These are phyloP conservation scores for Drosophila antonietae DNA, from an alignment of 2,888 invertebrate genomes.

Conservation along the genomic window DNA sequence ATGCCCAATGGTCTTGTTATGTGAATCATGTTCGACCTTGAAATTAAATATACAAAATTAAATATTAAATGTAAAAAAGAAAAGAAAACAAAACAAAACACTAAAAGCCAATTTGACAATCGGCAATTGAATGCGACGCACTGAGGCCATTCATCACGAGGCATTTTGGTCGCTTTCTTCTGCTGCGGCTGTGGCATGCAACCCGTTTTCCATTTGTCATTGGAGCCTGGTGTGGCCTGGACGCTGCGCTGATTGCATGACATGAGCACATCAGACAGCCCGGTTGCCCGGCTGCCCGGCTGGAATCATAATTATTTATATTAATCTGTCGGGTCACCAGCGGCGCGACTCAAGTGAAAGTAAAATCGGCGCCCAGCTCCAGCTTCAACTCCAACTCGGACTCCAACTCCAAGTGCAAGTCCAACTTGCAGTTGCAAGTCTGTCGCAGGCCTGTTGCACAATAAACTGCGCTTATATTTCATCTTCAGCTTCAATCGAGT, in stretches of 20 bases:
- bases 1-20: slow-evolving; percentile 19
- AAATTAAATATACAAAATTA: slow-evolving; percentile 17
- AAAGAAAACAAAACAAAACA: slow-evolving; percentile 7
- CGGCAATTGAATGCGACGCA: slow-evolving; percentile 11
- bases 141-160: slow-evolving; percentile 26
- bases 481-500: slow-evolving; percentile 46
- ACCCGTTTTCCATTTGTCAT: slow-evolving; percentile 56
- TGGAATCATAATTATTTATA: slow-evolving; percentile 75
- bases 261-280: slow-evolving; percentile 70
- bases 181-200: slow-evolving; percentile 25
- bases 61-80: background rate
- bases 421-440: slow-evolving; percentile 11
- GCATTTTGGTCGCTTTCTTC: slow-evolving; percentile 44
- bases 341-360: slow-evolving; percentile 68
- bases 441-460: slow-evolving; percentile 68
- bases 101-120: slow-evolving; percentile 10
- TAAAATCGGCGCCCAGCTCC: slow-evolving; percentile 44
- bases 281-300: slow-evolving; percentile 23
- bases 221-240: slow-evolving; percentile 19
- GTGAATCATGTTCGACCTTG: slow-evolving; percentile 70
- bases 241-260: slow-evolving; percentile 71
- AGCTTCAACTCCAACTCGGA: slow-evolving; percentile 14
- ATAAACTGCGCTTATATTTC: slow-evolving; percentile 67
- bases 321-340: slow-evolving; percentile 78
- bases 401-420: slow-evolving; percentile 10